These are phyloP conservation scores for Volucella zonaria DNA, from an alignment of 2,888 invertebrate genomes.

Conservation along the genomic window DNA sequence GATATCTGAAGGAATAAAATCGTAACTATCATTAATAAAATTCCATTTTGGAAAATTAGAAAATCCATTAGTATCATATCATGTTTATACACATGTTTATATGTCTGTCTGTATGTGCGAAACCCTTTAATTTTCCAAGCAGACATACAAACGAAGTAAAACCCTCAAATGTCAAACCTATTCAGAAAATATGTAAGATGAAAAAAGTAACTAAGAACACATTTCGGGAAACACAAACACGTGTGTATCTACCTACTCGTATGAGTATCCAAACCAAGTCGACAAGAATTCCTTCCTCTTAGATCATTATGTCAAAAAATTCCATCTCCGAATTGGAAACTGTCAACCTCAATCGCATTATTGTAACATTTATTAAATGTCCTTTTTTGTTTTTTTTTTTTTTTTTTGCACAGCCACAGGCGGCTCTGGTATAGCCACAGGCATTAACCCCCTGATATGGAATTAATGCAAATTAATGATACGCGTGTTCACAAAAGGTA, in stretches of 20 bases:
- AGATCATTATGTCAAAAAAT: constrained; percentile 73
- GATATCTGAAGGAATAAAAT: constrained; percentile 37
- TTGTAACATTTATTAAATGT: constrained; percentile 71
- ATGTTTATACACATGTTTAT: too few relatives aligned
- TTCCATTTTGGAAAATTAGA: constrained; percentile 59
- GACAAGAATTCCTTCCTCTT: constrained; percentile 33
- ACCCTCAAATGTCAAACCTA: constrained; percentile 65
- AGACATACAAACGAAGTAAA: constrained; percentile 51
- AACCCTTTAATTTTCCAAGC: constrained; percentile 77
- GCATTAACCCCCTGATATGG: constrained; percentile 79
- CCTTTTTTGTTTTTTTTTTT: too few relatives aligned
- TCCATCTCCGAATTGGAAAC: constrained; percentile 72
- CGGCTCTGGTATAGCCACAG: constrained; percentile 45
- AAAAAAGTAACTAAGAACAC: constrained; percentile 28
- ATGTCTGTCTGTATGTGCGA: constrained; percentile 74
- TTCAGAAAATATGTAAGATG: constrained; percentile 44
- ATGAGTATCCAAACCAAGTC: constrained; percentile 9
- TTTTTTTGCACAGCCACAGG: constrained; percentile 51
- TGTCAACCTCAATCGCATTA: constrained; percentile 73
- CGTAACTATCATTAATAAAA: constrained; percentile 70
- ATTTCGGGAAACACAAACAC: constrained; percentile 46
- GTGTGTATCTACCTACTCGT: constrained; percentile 24
- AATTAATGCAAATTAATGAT: constrained; percentile 83
- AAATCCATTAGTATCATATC: constrained; percentile 65
- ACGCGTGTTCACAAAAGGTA: constrained; percentile 72